Evolutionary conservation across 2,888 invertebrate species (phyloP).

Genomic region (Amiota communis): DNA sequence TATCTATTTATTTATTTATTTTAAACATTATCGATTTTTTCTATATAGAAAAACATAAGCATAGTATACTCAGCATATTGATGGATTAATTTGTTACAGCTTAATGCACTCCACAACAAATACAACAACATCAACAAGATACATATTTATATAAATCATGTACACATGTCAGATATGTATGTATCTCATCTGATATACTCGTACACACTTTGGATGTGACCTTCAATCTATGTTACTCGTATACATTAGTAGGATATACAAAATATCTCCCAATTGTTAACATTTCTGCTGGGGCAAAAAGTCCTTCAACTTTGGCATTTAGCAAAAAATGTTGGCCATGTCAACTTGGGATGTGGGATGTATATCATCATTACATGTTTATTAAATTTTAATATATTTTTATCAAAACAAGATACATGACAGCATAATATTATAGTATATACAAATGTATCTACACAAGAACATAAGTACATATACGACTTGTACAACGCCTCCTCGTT

Average conservation of each 20-base stretch:
- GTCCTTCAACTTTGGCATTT: constrained; percentile 38
- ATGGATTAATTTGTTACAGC: not conserved
- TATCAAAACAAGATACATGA: no score
- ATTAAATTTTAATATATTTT: no score
- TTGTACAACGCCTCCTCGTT: no score
- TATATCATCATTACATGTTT: constrained; percentile 22
- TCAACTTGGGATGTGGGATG: not conserved
- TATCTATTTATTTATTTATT: not conserved
- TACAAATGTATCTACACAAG: no score
- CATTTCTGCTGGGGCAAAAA: not conserved
- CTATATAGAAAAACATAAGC: no score
- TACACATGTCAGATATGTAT: no score
- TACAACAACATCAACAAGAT: not conserved
- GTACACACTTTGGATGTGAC: not conserved
- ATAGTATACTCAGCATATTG: not conserved
- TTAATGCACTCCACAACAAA: not conserved
- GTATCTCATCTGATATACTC: no score
- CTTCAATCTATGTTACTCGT: constrained; percentile 1
- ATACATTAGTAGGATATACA: not conserved
- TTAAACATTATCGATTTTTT: constrained; percentile 10
- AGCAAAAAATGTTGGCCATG: not conserved
- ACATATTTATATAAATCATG: not conserved
- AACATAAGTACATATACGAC: no score
- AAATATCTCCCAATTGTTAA: not conserved
- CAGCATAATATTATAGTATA: no score